These are phyloP conservation scores for Archips crataeganus DNA, from an alignment of 2,888 invertebrate species.

Conservation along the genomic window DNA sequence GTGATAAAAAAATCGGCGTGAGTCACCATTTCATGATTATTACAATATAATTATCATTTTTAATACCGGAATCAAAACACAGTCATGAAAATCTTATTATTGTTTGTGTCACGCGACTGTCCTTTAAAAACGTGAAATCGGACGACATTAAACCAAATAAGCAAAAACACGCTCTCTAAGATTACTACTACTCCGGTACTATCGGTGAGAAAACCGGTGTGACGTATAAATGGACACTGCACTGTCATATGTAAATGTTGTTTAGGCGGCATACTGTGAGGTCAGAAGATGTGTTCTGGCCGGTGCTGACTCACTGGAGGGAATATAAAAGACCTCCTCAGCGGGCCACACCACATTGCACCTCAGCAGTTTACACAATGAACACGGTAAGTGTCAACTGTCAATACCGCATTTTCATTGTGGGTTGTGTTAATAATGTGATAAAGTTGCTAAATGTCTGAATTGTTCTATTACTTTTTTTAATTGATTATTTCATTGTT, in stretches of 20 bases:
- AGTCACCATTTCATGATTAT: background rate
- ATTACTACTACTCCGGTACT: background rate
- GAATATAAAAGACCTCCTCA: conserved; percentile 65
- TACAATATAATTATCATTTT: background rate
- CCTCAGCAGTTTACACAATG: conserved; percentile 64
- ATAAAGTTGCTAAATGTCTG: too few relatives aligned
- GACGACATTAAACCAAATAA: background rate
- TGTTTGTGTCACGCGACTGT: background rate
- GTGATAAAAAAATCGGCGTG: background rate
- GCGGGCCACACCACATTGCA: conserved; percentile 57
- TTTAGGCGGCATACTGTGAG: background rate
- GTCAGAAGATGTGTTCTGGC: background rate
- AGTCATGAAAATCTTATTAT: background rate
- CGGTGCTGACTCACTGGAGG: conserved; percentile 21
- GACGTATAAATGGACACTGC: background rate
- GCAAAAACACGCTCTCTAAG: background rate
- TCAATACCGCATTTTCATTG: conserved; percentile 3
- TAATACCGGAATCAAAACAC: background rate
- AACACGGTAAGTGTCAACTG: conserved; percentile 68
- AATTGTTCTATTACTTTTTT: too few relatives aligned
- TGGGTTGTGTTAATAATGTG: background rate
- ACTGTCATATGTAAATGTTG: conserved; percentile 7
- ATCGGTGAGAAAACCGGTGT: conserved; percentile 6
- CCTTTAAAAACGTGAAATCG: background rate
- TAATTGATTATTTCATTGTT: too few relatives aligned